Percentiles rank a stretch among this genome's conserved stretches.
Conservation (phyloP, 2,113 vertebrate species). For the Corynorhinus townsendii region DNA sequence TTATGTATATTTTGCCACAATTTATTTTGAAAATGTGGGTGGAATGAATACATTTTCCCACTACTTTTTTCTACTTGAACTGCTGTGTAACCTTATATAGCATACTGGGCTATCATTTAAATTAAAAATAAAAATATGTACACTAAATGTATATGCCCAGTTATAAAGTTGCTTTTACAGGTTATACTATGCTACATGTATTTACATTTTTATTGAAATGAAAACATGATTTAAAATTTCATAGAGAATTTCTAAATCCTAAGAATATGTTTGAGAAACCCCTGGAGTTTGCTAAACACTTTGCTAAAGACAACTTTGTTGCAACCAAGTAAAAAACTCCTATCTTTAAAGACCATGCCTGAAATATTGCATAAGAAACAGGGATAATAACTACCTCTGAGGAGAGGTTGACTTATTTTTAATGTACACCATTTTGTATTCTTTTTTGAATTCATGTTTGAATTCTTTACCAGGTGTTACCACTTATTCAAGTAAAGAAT, state of each 20-base stretch:
- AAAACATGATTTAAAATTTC: slow-evolving; percentile 36
- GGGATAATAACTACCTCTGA: background rate
- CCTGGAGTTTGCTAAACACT: background rate
- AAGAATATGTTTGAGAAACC: slow-evolving; percentile 14
- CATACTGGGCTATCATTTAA: background rate
- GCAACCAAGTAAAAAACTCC: background rate
- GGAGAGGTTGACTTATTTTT: background rate
- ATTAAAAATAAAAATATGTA: slow-evolving; percentile 37
- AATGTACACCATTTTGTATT: background rate
- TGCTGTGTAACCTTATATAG: background rate
- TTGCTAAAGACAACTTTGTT: slow-evolving; percentile 1
- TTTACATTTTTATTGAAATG: slow-evolving; percentile 14
- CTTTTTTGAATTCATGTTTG: background rate
- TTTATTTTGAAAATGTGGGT: background rate
- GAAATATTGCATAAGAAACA: background rate
- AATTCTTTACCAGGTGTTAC: background rate
- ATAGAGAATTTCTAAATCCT: background rate
- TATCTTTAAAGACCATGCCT: background rate
- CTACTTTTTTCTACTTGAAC: background rate
- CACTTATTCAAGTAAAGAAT: background rate
- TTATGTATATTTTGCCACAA: background rate
- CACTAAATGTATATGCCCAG: background rate
- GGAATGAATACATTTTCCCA: background rate
- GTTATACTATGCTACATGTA: background rate
- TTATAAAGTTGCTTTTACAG: background rate